A percentile compares a stretch with the other conserved stretches of the same genome.
Evolutionary conservation across 37 sponge, comb jelly and placozoan species (phyloP).

Genomic region (Sycon ciliatum): DNA sequence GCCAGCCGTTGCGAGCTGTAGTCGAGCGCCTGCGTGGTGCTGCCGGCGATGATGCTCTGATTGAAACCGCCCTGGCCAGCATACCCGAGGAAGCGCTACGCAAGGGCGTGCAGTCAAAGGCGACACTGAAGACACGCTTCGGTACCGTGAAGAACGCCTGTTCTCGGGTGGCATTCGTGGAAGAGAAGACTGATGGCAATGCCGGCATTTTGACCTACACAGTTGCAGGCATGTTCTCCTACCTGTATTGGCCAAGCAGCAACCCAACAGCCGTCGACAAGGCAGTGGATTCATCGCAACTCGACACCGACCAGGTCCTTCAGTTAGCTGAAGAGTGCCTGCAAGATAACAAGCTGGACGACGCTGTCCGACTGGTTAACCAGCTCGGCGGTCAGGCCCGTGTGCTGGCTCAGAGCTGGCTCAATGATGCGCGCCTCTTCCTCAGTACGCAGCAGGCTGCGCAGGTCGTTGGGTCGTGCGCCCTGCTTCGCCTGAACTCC

Average conservation of each 20-base stretch:
- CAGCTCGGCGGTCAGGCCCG: conserved; percentile 52
- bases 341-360: conserved; percentile 41
- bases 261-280: too few relatives aligned
- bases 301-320: conserved; percentile 43
- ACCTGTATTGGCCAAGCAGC: not conserved
- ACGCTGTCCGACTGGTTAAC: conserved; percentile 42
- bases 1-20: too few relatives aligned
- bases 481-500: too few relatives aligned
- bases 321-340: conserved; percentile 31
- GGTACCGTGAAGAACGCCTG: conserved; percentile 40
- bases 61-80: conserved; percentile 26
- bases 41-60: conserved; percentile 37
- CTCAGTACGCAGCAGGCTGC: conserved; percentile 58
- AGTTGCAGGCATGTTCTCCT: too few relatives aligned
- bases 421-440: conserved; percentile 51
- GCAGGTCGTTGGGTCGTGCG: too few relatives aligned
- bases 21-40: too few relatives aligned
- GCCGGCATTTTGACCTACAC: conserved; percentile 47
- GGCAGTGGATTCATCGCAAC: too few relatives aligned
- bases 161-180: conserved; percentile 56
- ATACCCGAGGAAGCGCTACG: conserved; percentile 40
- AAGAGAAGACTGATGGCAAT: conserved; percentile 44
- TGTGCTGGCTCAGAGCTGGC: conserved; percentile 61
- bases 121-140: conserved; percentile 45
- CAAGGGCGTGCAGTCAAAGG: conserved; percentile 45